Base-by-base conservation (phyloP, 2,113 vertebrate genomes). In the Elachura formosa region DNA sequence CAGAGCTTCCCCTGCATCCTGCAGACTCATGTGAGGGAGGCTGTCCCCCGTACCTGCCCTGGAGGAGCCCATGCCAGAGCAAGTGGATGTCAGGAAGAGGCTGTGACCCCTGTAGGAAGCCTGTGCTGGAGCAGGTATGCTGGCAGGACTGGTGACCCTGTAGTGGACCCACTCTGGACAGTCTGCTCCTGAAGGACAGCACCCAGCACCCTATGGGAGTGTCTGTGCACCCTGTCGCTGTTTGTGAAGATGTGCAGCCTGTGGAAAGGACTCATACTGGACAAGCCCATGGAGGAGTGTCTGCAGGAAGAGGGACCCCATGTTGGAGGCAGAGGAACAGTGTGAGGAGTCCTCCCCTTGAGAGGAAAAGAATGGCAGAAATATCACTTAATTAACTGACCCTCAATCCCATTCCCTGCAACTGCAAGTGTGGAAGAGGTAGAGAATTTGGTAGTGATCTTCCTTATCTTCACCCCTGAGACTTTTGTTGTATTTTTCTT, bases 61-160 rank as follows among this genome's bases (percentile, higher is more conserved):
- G n/a, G 9, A 61, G 38, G 33, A 59, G 26, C 26, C 26, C 36
- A 41, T 34, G 33, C 31, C 62, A 43, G 52, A 23, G 26, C 43
- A 58, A 34, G 36, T 7, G 71, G 51, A 18, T 66, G 21, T 7
- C 21, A 66, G 16, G 43, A 14, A n/a, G 38, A 46, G n/a, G 2
- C 12, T 54, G n/a, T 68, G 69, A 46, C 14, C 40, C 38, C 1
- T 3, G 14, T 11, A 14, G 38, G 54, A 61, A 52, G 54, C 14
- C 45, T 36, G 38, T 0, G 0, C 14, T 45, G 14, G 54, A 36
- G 10, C 0, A 2, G 24, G 38, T 43, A 74, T 55, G 54, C n/a
- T 40, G 52, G 23, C 52, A 74, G 52, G 38, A 52, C 33, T 1
- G 36, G 45, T 33, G 36, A 22, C 18, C 14, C 45, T 36, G 10